Conservation (phyloP, 92 coral and sea anemone species). For the Muricea muricata region DNA sequence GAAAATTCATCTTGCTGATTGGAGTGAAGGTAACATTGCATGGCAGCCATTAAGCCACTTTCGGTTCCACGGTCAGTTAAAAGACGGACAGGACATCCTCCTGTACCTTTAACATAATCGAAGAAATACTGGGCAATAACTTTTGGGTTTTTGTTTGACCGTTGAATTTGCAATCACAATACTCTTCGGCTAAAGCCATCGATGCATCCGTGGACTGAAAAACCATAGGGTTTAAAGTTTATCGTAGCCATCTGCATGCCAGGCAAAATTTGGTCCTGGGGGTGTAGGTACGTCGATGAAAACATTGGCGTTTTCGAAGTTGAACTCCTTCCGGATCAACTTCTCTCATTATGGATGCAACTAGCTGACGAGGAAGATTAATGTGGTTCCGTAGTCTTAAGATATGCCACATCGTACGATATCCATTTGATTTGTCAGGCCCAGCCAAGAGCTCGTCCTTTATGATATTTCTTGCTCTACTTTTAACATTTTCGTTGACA, state of each 20-base stretch:
- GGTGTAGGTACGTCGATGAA: conserved; percentile 63
- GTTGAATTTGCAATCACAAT: conserved; percentile 72
- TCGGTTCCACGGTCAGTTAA: conserved; percentile 73
- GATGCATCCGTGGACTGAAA: conserved; percentile 69
- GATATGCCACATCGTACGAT: conserved; percentile 67
- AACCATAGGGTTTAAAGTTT: conserved; percentile 71
- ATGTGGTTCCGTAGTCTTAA: too few species aligned
- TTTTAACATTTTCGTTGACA: conserved; percentile 32
- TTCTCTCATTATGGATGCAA: too few species aligned
- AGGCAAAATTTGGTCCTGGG: conserved; percentile 66
- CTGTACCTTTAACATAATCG: conserved; percentile 57
- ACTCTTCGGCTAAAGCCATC: conserved; percentile 75
- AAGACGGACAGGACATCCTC: conserved; percentile 70
- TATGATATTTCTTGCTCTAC: conserved; percentile 47
- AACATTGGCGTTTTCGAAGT: conserved; percentile 35
- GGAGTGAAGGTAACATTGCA: conserved; percentile 72
- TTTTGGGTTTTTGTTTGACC: conserved; percentile 73
- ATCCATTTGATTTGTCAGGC: conserved; percentile 56
- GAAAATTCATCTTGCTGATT: conserved; percentile 69
- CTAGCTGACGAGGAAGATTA: too few species aligned
- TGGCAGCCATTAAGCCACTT: conserved; percentile 65
- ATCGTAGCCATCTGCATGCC: conserved; percentile 80
- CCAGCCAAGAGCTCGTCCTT: conserved; percentile 46
- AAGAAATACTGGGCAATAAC: conserved; percentile 58
- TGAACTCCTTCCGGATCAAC: conserved; percentile 65